Percentiles rank a stretch among this genome's conserved stretches.
Evolutionary conservation across 1,140 invertebrate genomes (phyloP).

Genomic region (Ruditapes philippinarum): DNA sequence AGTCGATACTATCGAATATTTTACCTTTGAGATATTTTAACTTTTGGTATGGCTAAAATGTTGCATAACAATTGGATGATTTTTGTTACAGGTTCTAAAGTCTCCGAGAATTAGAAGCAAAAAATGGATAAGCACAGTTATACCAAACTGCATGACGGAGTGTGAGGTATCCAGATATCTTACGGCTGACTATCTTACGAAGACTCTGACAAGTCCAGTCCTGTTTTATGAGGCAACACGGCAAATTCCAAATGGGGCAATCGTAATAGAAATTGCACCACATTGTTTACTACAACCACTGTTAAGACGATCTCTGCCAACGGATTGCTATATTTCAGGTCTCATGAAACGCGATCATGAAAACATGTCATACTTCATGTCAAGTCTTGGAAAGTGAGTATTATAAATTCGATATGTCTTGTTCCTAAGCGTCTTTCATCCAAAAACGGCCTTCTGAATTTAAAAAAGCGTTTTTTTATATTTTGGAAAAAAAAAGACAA

Average conservation of each 20-base stretch:
- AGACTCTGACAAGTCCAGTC: conserved; percentile 95
- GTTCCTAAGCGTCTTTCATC: too few species aligned
- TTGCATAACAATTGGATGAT: too few species aligned
- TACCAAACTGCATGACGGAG: conserved; percentile 94
- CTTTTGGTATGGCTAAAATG: too few species aligned
- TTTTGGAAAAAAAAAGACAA: too few species aligned
- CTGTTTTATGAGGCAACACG: conserved; percentile 94
- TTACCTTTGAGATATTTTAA: too few species aligned
- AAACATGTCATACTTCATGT: neutral
- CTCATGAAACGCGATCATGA: neutral
- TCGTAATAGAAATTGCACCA: conserved; percentile 97
- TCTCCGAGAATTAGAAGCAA: conserved; percentile 92
- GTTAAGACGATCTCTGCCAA: conserved; percentile 57
- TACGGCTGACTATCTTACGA: conserved; percentile 97
- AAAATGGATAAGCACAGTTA: conserved; percentile 96
- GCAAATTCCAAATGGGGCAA: conserved; percentile 94
- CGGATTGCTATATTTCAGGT: neutral
- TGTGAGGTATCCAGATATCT: conserved; percentile 92
- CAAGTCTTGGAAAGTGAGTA: conserved; percentile 29
- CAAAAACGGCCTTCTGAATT: too few species aligned
- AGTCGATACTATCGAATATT: too few species aligned
- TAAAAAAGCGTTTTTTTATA: too few species aligned
- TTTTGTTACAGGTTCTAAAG: conserved; percentile 90
- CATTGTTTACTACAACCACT: conserved; percentile 96
- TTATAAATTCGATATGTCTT: too few species aligned